Base-by-base conservation (phyloP, 1,140 invertebrate species). In the Brachionus calyciflorus region DNA sequence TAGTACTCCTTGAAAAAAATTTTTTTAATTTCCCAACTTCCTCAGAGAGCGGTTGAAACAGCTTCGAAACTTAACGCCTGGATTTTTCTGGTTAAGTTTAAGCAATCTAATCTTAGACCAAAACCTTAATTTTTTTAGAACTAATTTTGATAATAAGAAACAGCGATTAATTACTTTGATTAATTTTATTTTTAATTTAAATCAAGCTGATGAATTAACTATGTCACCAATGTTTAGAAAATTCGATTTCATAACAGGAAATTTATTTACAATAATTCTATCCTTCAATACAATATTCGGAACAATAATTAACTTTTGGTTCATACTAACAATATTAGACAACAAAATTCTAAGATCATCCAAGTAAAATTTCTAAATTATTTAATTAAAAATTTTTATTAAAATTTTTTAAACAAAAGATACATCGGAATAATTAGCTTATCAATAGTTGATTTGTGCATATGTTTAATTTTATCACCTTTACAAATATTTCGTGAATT, bases 381-480 rank as follows among this genome's bases (percentile, higher is more conserved):
- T 37, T 7, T 28, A 55, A 55, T 1, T 10, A 12, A 5, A 21
- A 26, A 33, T 68, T 41, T 30, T 14, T 24, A 30, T 37, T 40
- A 3, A 40, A 14, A 28, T 30, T 70, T 28, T 21, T 7, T 17
- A 33, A 68, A 41, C 14, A 14, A 70, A 73, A 73, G 51, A 24
- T 73, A 73, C 37, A 51, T 73, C 51, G 69, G 69, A 73, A 73
- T 73, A 10, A 73, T 73, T 10, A 51, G 40, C 33, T 41, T 73
- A 21, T 49, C 46, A 30, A 33, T 49, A 21, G 46, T 73, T 37
- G 69, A 73, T 55, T 51, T 73, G 14, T 19, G 28, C 30, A 44
- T 73, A 26, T 73, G 69, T 33, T 30, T 73, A 12, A 30, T 73
- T 14, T 26, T 55, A 12, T 51, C 46, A 40, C 69, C 69, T 19